Evolutionary conservation across 2,797 vertebrate genomes (phyloP).

Genomic region (Hyperoplus immaculatus): DNA sequence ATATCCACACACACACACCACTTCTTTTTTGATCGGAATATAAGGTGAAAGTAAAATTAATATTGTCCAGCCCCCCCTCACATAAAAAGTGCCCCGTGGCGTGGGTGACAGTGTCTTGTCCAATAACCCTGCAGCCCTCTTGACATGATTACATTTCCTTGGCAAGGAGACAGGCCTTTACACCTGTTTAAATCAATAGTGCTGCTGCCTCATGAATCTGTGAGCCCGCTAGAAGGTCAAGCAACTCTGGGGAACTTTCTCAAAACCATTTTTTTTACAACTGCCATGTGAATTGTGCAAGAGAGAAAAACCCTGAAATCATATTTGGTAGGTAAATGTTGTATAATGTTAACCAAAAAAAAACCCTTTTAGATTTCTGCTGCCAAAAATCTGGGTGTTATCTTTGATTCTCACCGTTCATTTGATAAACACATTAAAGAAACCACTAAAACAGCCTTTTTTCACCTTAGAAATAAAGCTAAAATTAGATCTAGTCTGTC

Average conservation of each 20-base stretch:
- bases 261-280: slow-evolving; percentile 53
- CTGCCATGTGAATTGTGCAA: slow-evolving; percentile 49
- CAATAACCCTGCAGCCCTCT: slow-evolving; percentile 73
- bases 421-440: no score
- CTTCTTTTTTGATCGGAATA: not conserved
- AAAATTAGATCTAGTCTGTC: no score
- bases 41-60: slow-evolving; percentile 60
- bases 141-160: slow-evolving; percentile 81
- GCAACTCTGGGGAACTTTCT: slow-evolving; percentile 52
- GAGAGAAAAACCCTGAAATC: not conserved
- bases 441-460: no score
- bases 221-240: slow-evolving; percentile 73
- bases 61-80: slow-evolving; percentile 58
- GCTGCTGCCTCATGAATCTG: slow-evolving; percentile 79
- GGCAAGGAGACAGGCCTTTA: slow-evolving; percentile 67
- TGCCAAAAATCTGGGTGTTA: no score
- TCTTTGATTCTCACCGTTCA: no score
- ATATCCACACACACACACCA: not conserved
- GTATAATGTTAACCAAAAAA: not conserved
- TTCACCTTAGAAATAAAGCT: no score
- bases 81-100: slow-evolving; percentile 58
- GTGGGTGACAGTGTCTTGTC: slow-evolving; percentile 70
- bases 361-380: not conserved
- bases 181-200: slow-evolving; percentile 85
- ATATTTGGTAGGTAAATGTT: not conserved